phyloP scores from a whole-genome alignment of 2,888 invertebrate species.

The Melieria picta region DNA sequence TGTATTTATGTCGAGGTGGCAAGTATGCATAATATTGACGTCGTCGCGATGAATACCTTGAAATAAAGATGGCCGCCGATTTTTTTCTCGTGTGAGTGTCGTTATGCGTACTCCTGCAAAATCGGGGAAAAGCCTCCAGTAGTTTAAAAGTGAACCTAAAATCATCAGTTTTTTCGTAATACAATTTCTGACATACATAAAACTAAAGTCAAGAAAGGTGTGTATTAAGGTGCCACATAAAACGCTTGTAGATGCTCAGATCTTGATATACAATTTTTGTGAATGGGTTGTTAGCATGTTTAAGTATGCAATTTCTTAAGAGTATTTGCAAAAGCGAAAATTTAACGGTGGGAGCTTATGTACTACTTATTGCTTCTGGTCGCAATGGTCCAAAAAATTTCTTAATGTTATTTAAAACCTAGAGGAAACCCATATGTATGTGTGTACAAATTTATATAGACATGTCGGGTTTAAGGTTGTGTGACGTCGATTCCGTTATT shows the following conservation, averaged over 20 bases:
- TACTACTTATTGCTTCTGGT: neutral
- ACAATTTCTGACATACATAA: neutral
- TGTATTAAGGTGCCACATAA: neutral
- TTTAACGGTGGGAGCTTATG: no score
- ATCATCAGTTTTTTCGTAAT: neutral
- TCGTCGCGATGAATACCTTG: no score
- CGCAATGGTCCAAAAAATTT: neutral
- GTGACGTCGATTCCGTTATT: constrained; percentile 28
- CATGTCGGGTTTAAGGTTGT: constrained; percentile 30
- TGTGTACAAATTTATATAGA: constrained; percentile 6
- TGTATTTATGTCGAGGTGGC: no score
- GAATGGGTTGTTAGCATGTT: neutral
- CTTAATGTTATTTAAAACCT: neutral
- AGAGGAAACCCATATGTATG: no score
- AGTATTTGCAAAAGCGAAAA: no score
- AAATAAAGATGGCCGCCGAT: constrained; percentile 28
- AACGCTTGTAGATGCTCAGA: neutral
- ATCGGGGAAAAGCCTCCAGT: neutral
- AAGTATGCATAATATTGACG: no score
- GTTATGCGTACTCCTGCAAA: constrained; percentile 32
- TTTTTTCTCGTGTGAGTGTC: constrained; percentile 30
- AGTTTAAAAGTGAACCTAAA: neutral
- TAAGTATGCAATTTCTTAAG: no score
- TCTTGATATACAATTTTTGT: neutral
- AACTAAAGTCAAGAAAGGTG: neutral